phyloP scores from a whole-genome alignment of 2,113 vertebrate genomes.

The Glareola pratincola region DNA sequence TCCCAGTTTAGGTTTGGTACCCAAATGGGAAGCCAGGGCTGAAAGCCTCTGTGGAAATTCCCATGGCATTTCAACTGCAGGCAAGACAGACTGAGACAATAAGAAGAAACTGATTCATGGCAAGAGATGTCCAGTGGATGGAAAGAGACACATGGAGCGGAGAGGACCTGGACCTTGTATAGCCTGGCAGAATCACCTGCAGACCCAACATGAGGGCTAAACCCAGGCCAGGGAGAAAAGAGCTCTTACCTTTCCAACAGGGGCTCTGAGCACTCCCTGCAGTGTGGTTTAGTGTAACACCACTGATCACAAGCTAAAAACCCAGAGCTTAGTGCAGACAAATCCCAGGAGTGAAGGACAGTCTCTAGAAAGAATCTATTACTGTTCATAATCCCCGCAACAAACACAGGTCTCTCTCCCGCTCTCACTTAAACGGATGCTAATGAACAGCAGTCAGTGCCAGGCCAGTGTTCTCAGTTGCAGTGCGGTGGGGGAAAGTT shows the following conservation, averaged over 20 bases:
- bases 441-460: constrained; percentile 41
- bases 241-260: background rate
- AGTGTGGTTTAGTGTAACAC: background rate
- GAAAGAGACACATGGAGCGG: background rate
- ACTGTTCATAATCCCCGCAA: constrained; percentile 28
- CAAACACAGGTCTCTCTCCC: background rate
- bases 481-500: background rate
- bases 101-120: background rate
- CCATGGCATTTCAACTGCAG: background rate
- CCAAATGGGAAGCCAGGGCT: background rate
- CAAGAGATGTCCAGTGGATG: background rate
- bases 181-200: background rate
- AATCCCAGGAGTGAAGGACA: background rate
- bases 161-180: background rate
- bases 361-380: constrained; percentile 33
- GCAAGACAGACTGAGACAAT: background rate
- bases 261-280: background rate
- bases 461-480: background rate
- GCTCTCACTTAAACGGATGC: constrained; percentile 36
- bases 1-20: background rate
- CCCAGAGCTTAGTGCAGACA: background rate
- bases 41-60: background rate
- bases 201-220: background rate
- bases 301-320: constrained; percentile 3
- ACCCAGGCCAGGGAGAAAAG: background rate